Base-by-base conservation (phyloP, 2,888 invertebrate species). In the Asteroscopus sphinx region DNA sequence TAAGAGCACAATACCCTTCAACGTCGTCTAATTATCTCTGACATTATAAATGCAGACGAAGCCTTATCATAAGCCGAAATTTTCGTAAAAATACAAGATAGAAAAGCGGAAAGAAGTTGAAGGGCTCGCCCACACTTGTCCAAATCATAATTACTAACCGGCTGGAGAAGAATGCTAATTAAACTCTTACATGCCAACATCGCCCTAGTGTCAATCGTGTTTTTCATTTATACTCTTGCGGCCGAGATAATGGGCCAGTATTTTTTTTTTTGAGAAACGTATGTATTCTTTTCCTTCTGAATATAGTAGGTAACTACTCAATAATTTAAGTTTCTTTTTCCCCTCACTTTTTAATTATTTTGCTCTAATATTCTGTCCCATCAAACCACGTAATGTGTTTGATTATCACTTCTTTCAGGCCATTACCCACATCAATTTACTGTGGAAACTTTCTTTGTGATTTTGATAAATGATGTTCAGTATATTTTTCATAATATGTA, bases 121-220 rank as follows among this genome's bases (percentile, higher is more conserved):
- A 73, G 63, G 71, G 68, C 64, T 64, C 77, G 62, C 77, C 74
- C 67, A 77, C 79, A 41, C 53, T 52, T 61, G 56, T 37, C 44
- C 47, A 58, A 62, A 66, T 53, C 47, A 73, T 82, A 78, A 82
- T 83, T 80, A 70, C 71, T 48, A 56, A 71, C 57, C 67, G 66
- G 72, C 65, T 56, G 53, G 59, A 44, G 64, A 77, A 73, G 71
- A 83, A 81, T 79, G 78, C 76, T 76, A 79, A 82, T 79, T 77
- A 78, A 79, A 70, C 30, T 60, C 68, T 68, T 68, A 61, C 66
- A 72, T 71, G 63, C 78, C 67, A 63, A 68, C 74, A 65, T 67
- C 59, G 74, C 70, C 74, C 71, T 71, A 67, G 74, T 80, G 81
- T 79, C 77, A 80, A 76, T 76, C 77, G 69, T 70, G 76, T 77